Base-by-base conservation (phyloP, 2,797 vertebrate species). In the Sphaeramia orbicularis region DNA sequence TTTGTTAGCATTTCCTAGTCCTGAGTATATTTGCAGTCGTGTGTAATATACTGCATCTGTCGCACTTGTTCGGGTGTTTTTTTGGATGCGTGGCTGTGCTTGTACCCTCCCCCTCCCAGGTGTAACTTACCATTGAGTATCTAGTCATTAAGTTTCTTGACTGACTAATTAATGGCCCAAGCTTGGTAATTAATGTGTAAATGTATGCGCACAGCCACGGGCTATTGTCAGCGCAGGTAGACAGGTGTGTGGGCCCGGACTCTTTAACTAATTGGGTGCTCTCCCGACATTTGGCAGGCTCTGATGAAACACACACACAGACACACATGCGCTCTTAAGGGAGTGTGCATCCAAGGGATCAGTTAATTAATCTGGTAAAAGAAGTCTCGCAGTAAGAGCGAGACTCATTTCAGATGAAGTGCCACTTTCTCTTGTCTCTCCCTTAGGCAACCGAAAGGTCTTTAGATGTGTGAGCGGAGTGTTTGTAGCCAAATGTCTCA, bases 281-380 rank as follows among this genome's bases (percentile, higher is more conserved):
- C 84, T 85, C 40, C 52, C 55, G 75, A 85, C 84, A 80, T 86
- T 89, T 90, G 87, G 76, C 83, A 83, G 55, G 60, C 77, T 83
- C 56, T 66, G 76, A 85, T 16, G 52, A 77, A 82, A 54, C 50
- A 24, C 69, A 32, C 18, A 50, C 42, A 35, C 49, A 38, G 16
- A 15, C 56, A 42, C 63, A 27, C n/a, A 16, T 57, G 44, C 24
- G 4, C 71, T 78, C 74, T 83, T 73, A 83, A 71, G 80, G 65
- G 71, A 78, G 59, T 52, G 68, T 56, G 76, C 65, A 87, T 85
- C 64, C 78, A 62, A 70, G 76, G 65, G 73, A 90, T 87, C 85
- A 87, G 86, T 86, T 91, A 91, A 91, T 92, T 91, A 85, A 90
- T 91, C 83, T 87, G 85, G 76, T 85, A 77, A 87, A 81, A 85